Evolutionary conservation across 2,888 invertebrate species (phyloP), one percentile per base, ranked within the genome.

Genomic region (Rhyacophila evoluta): DNA sequence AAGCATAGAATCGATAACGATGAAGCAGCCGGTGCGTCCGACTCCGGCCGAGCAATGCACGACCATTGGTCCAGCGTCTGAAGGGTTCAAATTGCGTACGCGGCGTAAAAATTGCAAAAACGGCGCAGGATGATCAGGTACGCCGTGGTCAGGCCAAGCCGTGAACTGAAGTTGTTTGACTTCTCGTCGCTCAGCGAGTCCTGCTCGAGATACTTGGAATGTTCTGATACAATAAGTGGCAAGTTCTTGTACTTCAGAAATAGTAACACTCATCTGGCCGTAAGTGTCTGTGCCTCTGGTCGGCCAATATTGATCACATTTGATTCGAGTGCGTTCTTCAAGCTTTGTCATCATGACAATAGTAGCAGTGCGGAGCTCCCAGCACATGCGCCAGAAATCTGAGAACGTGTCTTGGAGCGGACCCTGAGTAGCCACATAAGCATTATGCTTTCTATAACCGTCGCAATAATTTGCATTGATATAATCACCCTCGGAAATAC

Each of bases 321-420:
- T 98, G 83, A 98, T 97, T 84, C 99, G 91, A 0, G 98, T 97
- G 75, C 99, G 91, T 86, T 99, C 99, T 87, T 99, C 99, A 80
- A 99, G 89, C 84, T 98, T 97, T 0, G 99, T 99, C 97, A 99
- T 98, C 99, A 99, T 99, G 1, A 99, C 99, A 83, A 99, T 97
- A 0, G 97, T 98, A 10, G 95, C 93, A 2, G 96, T 95, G 83
- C 96, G 93, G 81, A 98, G 92, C 87, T 99, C 99, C 99, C 99
- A 99, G 84, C 98, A 96, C 99, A 99, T 99, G 82, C 99, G 91
- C 99, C 99, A 99, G 88, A 99, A 99, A 88, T 99, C 99, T 2
- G 94, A 94, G 84, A 98, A 97, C 0, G 99, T 99, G 86, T 99
- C 98, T 84, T 97, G 98, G 15, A 99, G 89, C 4, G 99, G 99